Percentiles rank a stretch among this genome's conserved stretches.
Evolutionary conservation across 2,888 invertebrate genomes (phyloP).

Genomic region (Liposcelis brunnea): DNA sequence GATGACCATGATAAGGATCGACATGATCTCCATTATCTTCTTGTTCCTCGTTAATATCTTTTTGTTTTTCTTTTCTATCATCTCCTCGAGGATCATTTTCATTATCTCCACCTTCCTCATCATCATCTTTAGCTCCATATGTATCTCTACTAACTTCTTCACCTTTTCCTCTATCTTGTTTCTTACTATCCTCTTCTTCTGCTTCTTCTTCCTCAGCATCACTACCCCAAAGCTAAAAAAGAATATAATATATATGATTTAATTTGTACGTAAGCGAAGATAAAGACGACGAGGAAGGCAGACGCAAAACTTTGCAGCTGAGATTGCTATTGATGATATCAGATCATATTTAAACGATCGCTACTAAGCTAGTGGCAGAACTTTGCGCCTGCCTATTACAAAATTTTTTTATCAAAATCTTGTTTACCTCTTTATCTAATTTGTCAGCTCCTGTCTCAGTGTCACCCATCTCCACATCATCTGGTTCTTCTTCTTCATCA

Average conservation of each 20-base stretch:
- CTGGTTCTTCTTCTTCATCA: conserved; percentile 58
- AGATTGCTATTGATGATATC: no score
- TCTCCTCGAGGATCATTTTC: conserved; percentile 30
- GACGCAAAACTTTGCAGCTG: no score
- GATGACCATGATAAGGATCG: conserved; percentile 67
- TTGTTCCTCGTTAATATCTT: conserved; percentile 65
- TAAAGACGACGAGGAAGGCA: not conserved
- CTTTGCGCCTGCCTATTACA: no score
- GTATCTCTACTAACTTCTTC: conserved; percentile 64
- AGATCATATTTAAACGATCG: no score
- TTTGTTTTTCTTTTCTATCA: conserved; percentile 31
- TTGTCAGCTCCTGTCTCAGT: conserved; percentile 72
- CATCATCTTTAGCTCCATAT: conserved; percentile 32
- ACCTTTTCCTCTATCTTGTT: conserved; percentile 42
- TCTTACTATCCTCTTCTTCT: conserved; percentile 37
- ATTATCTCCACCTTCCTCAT: conserved; percentile 36
- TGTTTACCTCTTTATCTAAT: conserved; percentile 29
- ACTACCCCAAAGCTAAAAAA: conserved; percentile 32
- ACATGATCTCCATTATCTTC: conserved; percentile 60
- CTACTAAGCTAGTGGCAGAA: no score
- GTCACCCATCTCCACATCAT: conserved; percentile 88
- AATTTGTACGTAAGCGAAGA: not conserved
- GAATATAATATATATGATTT: conserved; percentile 9
- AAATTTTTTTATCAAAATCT: no score
- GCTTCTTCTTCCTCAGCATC: conserved; percentile 63